phyloP scores from a whole-genome alignment of 2,888 invertebrate genomes.

The Ptycholaimellus sp. region DNA sequence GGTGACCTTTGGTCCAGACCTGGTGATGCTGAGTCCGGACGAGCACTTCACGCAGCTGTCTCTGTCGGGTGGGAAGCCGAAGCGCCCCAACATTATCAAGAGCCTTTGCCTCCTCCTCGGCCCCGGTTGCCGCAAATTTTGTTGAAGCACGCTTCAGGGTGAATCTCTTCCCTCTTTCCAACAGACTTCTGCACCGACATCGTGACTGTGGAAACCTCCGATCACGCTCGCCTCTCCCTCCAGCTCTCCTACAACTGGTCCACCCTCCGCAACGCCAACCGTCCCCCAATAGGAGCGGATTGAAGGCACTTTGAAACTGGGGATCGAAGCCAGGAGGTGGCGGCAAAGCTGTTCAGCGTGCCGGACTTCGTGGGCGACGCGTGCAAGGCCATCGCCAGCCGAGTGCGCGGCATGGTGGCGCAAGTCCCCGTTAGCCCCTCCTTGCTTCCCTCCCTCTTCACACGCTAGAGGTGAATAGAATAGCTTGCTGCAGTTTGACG shows the following conservation, averaged over 20 bases:
- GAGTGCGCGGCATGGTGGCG: constrained; percentile 32
- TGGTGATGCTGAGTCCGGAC: constrained; percentile 34
- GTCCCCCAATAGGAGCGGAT: no score
- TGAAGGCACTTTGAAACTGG: constrained; percentile 29
- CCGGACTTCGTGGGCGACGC: constrained; percentile 35
- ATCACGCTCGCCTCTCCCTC: constrained; percentile 32
- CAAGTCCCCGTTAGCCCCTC: constrained; percentile 21
- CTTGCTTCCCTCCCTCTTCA: no score
- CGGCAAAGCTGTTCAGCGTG: constrained; percentile 32
- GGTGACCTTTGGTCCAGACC: constrained; percentile 34
- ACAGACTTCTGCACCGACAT: constrained; percentile 34
- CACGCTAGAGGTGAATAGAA: no score
- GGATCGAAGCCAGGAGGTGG: constrained; percentile 21
- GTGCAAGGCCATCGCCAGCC: constrained; percentile 33
- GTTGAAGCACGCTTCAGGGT: no score
- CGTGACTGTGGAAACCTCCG: constrained; percentile 33
- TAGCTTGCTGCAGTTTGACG: constrained; percentile 32
- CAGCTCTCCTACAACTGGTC: constrained; percentile 34
- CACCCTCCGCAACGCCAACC: no score
- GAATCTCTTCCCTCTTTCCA: no score
- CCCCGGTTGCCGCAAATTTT: no score
- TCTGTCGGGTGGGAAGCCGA: constrained; percentile 33
- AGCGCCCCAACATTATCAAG: constrained; percentile 31
- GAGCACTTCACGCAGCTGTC: constrained; percentile 34
- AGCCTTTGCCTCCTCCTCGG: constrained; percentile 31